Base-by-base conservation (phyloP, 2,113 vertebrate genomes). In the Formicarius rufipectus region DNA sequence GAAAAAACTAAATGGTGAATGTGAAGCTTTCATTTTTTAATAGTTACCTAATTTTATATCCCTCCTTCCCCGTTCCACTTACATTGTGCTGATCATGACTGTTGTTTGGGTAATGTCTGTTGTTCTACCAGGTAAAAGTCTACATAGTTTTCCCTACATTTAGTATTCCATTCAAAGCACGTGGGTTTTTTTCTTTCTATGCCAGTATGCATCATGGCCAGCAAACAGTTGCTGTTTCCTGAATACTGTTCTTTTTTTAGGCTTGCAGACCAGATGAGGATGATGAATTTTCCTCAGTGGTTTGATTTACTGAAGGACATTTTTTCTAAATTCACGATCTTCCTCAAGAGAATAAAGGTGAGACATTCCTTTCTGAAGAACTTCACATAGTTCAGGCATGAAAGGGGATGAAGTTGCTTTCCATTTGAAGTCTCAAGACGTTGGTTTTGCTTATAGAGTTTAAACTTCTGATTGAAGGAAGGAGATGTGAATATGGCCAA, bases 201-300 rank as follows among this genome's bases (percentile, higher is more conserved):
- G 52, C 58, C 37, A 37, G 42, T 42, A 80, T 22, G 74, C 33
- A 52, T 76, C 37, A 28, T 63, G 40, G 89, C 25, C 64, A 64
- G 66, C 75, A 72, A 71, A 72, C 50, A 73, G 15, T 27, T 93
- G n/a, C 71, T 75, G 33, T 87, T 89, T 78, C 21, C 72, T 91
- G 69, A 95, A 60, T 49, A 21, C 37, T 77, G 14, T 53, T 93
- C 63, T 96, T 93, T 86, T 96, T 97, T 90, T 49, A 99, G 99
- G 96, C 98, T 99, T 82, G 98, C 99, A 49, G 99, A 99, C 94
- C 99, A 99, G 98, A 99, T 99, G 98, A 98, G 99, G 86, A 98
- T 99, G 98, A 99, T 99, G 98, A 99, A 98, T 87, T 99, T 99
- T 95, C 98, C 98, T 94, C 99, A 99, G 96, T 99, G 99, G 99